Evolutionary conservation across 2,888 invertebrate species (phyloP).

Genomic region (Drosophila koepferae): DNA sequence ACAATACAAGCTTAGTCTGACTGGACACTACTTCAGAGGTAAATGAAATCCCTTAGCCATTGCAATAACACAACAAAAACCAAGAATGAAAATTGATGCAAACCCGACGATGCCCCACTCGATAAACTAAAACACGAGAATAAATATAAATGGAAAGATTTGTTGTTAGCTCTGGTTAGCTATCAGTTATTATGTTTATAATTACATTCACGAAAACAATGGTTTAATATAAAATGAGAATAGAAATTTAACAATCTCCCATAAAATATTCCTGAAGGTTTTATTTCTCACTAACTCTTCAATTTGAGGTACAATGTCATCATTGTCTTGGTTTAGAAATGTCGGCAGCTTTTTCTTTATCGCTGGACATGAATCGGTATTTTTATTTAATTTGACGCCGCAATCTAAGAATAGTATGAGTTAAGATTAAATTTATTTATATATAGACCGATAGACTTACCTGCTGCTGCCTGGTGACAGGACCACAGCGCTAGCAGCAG

Average conservation of each 20-base stretch:
- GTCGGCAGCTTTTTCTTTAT: not conserved
- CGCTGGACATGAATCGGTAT: not conserved
- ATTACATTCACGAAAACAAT: not conserved
- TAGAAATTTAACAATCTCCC: not conserved
- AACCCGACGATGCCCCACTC: too few species aligned
- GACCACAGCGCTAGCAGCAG: not conserved
- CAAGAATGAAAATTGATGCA: not conserved
- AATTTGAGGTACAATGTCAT: not conserved
- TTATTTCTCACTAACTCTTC: fast-evolving
- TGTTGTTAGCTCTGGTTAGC: not conserved
- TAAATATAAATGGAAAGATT: not conserved
- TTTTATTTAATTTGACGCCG: too few species aligned
- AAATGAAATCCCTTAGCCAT: constrained; percentile 27
- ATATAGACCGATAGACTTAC: not conserved
- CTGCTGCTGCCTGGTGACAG: not conserved
- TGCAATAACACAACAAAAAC: constrained; percentile 1
- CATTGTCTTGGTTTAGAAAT: fast-evolving
- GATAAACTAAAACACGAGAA: too few species aligned
- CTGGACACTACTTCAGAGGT: constrained; percentile 60
- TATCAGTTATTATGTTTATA: not conserved
- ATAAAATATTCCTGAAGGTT: not conserved
- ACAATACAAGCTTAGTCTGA: not conserved
- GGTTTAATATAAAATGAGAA: not conserved
- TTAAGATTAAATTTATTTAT: not conserved
- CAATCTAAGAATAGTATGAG: not conserved